A percentile compares a stretch with the other conserved stretches of the same genome.
Evolutionary conservation across 2,797 vertebrate genomes (phyloP).

Genomic region (Meda fulgida): DNA sequence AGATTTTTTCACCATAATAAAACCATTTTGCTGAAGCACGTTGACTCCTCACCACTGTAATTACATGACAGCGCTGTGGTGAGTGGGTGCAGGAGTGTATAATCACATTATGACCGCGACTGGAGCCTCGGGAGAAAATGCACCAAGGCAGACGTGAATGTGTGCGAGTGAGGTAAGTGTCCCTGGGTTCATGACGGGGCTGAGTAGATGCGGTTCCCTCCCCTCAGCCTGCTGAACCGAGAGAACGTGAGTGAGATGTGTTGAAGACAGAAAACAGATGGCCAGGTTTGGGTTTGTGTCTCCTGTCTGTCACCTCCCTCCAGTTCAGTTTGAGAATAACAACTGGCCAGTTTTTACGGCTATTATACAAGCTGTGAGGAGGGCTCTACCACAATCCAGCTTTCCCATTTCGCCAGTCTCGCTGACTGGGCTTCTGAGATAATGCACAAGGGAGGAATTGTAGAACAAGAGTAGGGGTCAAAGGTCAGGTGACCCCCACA

Average conservation of each 20-base stretch:
- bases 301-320: slow-evolving; percentile 50
- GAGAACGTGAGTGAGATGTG: neutral
- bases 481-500: slow-evolving; percentile 47
- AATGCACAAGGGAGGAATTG: slow-evolving; percentile 40
- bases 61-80: slow-evolving; percentile 55
- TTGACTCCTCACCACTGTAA: slow-evolving; percentile 52
- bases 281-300: slow-evolving; percentile 37
- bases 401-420: slow-evolving; percentile 2
- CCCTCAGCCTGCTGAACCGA: slow-evolving; percentile 12
- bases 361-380: slow-evolving; percentile 24
- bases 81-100: slow-evolving; percentile 55
- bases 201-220: slow-evolving; percentile 23
- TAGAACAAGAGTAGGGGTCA: slow-evolving; percentile 30
- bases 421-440: slow-evolving; percentile 8
- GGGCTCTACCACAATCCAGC: neutral
- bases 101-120: slow-evolving; percentile 57
- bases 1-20: slow-evolving; percentile 35
- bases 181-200: slow-evolving; percentile 47
- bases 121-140: slow-evolving; percentile 37
- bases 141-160: slow-evolving; percentile 17
- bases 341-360: slow-evolving; percentile 37
- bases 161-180: slow-evolving; percentile 38
- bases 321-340: slow-evolving; percentile 39
- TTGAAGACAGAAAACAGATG: slow-evolving; percentile 49
- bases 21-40: slow-evolving; percentile 43